Conservation (phyloP, 1,140 invertebrate genomes). For the Drosophila watanabei region DNA sequence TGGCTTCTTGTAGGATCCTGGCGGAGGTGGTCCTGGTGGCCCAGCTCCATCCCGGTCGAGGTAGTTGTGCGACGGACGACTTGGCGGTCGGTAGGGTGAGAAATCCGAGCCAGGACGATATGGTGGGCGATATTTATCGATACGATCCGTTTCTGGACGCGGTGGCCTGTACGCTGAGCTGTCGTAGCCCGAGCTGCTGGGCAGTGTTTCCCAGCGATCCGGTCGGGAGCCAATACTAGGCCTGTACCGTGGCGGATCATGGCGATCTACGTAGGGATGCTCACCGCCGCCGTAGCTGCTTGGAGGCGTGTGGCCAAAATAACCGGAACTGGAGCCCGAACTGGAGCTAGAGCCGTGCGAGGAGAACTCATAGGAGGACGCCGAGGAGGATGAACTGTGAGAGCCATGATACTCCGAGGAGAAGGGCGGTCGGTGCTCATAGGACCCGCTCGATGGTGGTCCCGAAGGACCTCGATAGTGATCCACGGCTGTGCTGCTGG, state of each 20-base stretch:
- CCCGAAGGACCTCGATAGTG: conserved; percentile 78
- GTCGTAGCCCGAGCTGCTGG: conserved; percentile 80
- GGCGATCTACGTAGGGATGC: conserved; percentile 73
- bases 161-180: conserved; percentile 63
- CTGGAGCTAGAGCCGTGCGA: conserved; percentile 67
- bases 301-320: conserved; percentile 74
- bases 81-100: conserved; percentile 70
- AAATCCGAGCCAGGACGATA: conserved; percentile 75
- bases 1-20: conserved; percentile 65
- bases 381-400: conserved; percentile 53
- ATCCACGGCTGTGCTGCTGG: conserved; percentile 74
- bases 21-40: conserved; percentile 35
- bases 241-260: conserved; percentile 50
- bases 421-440: conserved; percentile 68
- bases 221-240: conserved; percentile 37
- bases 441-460: conserved; percentile 53
- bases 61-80: conserved; percentile 67
- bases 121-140: conserved; percentile 72
- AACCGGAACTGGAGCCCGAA: conserved; percentile 64
- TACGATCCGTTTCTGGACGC: conserved; percentile 65
- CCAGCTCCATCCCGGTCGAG: conserved; percentile 70
- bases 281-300: conserved; percentile 72
- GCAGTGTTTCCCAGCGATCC: conserved; percentile 78
- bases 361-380: conserved; percentile 69
- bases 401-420: conserved; percentile 68